These are phyloP conservation scores for Sus scrofa DNA, from an alignment of 2,113 vertebrate genomes.

Conservation along the genomic window DNA sequence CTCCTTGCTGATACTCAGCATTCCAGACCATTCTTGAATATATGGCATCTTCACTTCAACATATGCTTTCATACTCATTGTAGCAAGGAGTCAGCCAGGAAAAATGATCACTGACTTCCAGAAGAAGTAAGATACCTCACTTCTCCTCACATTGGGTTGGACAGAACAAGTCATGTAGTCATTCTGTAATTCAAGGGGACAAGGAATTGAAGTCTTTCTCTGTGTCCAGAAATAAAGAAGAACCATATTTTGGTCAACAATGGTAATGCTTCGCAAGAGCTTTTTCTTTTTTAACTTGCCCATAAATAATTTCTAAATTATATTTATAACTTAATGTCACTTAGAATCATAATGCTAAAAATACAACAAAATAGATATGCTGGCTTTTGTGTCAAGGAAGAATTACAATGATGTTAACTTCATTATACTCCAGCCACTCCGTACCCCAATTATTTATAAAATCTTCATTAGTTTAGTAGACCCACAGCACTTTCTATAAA, in stretches of 20 bases:
- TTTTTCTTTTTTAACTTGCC: not conserved
- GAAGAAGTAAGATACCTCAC: not conserved
- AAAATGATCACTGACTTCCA: not conserved
- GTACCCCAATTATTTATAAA: not conserved
- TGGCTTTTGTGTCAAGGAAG: not conserved
- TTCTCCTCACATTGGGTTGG: not conserved
- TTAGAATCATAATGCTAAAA: not conserved
- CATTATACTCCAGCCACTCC: not conserved
- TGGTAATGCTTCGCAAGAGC: not conserved
- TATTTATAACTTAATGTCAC: not conserved
- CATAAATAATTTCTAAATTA: not conserved
- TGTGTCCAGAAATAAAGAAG: not conserved
- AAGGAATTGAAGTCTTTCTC: not conserved
- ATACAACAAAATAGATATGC: not conserved
- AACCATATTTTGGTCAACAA: not conserved
- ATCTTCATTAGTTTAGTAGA: not conserved
- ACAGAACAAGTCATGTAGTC: not conserved
- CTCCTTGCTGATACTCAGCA: not conserved
- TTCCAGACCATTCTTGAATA: not conserved
- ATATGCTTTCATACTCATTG: not conserved
- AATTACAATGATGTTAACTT: not conserved
- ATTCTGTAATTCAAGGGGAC: not conserved
- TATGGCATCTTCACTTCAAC: not conserved
- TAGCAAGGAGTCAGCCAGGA: not conserved
- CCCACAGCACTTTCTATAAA: not conserved